Evolutionary conservation across 92 coral and sea anemone genomes (phyloP), one percentile per base, ranked within the genome.

Genomic region (Phenganax subtilis): DNA sequence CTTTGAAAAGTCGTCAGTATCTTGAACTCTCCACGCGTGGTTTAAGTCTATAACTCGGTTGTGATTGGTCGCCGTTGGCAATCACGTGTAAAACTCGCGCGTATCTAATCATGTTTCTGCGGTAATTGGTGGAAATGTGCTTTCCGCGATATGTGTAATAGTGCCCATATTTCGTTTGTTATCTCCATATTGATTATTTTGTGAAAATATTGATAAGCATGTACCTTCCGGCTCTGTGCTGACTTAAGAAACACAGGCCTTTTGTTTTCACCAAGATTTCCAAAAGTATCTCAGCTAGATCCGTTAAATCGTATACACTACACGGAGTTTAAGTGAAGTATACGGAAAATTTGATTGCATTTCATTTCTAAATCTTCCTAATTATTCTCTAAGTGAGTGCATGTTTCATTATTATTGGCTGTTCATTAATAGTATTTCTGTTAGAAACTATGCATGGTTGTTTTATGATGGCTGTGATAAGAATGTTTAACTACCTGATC

Each of bases 121-220:
- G 73, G 52, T 30, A 68, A 30, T 68, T 68, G 73, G 53, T 30
- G 11, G 47, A 51, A 68, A 68, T 68, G 54, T 68, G 73, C 53
- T 28, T 68, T 30, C 30, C 53, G 0, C 29, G 73, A 68, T 68
- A 68, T 51, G 30, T 3, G 9, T 53, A 68, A 30, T 30, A 31
- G 58, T 58, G 47, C 30, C n/a, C 28, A 52, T 52, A 51, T 29
- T 59, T 76, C 81, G 58, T 8, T 57, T 55, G 4, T 54, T 59
- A 52, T 47, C 81, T 57, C 64, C 55, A 31, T 20, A 76, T 28
- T 59, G 69, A 70, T 76, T 76, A 64, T 76, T 76, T 76, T 76
- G 54, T 76, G 27, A 56, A 28, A 62, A 56, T 28, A 76, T 62
- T 76, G 81, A 76, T 76, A 76, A 76, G 72, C 8, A 30, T 66